Conservation (phyloP, 2,113 vertebrate genomes). For the Oreotragus oreotragus region DNA sequence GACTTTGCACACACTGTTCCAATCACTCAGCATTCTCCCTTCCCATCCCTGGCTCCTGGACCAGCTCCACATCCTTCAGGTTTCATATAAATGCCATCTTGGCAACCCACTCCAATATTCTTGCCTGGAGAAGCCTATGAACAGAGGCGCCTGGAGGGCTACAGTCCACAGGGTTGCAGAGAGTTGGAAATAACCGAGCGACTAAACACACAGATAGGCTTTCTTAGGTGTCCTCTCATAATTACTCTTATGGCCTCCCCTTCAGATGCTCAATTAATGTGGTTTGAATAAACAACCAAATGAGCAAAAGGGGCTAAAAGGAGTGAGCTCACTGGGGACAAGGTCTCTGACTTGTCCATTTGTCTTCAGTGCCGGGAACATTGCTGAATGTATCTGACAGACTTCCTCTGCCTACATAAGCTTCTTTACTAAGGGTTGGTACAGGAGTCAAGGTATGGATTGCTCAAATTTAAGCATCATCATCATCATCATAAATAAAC, state of each 20-base stretch:
- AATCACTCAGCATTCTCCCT: background rate
- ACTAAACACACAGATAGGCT: background rate
- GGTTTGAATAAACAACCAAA: background rate
- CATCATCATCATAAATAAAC: background rate
- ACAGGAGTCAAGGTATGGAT: background rate
- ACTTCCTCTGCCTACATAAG: background rate
- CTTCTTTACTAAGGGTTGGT: background rate
- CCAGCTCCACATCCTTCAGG: background rate
- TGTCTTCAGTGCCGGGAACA: background rate
- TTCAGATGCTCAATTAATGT: background rate
- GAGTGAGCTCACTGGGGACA: background rate
- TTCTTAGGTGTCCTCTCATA: background rate
- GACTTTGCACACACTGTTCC: background rate
- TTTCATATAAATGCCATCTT: background rate
- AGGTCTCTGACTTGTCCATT: background rate
- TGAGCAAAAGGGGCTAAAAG: background rate
- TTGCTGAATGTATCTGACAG: background rate
- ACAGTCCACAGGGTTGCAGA: background rate
- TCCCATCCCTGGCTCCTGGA: background rate
- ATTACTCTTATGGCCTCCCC: background rate
- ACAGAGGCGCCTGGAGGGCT: background rate
- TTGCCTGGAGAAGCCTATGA: background rate
- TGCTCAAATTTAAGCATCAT: background rate
- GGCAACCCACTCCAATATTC: background rate
- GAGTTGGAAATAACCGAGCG: fast-evolving